Percentiles rank a stretch among this genome's conserved stretches.
Conservation (phyloP, 2,797 vertebrate genomes). For the Malurus splendens region DNA sequence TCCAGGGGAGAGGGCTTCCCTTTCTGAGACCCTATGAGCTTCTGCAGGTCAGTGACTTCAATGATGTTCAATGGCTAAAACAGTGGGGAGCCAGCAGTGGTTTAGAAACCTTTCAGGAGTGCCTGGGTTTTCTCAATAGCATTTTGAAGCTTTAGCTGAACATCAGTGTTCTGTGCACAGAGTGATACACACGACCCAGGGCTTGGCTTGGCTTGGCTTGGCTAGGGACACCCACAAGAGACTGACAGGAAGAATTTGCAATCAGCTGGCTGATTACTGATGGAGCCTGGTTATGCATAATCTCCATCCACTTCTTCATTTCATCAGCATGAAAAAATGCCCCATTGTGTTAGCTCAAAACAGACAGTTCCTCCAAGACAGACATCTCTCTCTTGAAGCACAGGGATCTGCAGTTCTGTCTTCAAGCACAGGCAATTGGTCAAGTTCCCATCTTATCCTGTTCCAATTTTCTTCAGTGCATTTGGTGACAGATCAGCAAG, state of each 20-base stretch:
- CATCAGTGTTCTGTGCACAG: not conserved
- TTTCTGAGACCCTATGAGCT: not conserved
- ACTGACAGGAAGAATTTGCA: not conserved
- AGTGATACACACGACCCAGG: not conserved
- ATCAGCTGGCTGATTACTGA: not conserved
- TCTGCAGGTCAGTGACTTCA: not conserved
- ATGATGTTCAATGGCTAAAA: not conserved
- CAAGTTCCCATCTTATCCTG: not conserved
- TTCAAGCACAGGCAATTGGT: not conserved
- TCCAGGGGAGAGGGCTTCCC: not conserved
- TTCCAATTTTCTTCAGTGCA: not conserved
- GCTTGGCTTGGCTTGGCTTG: not conserved
- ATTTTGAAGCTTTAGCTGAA: not conserved
- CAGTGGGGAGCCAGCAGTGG: not conserved
- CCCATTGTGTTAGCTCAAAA: not conserved
- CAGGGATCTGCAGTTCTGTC: not conserved
- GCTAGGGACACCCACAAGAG: not conserved
- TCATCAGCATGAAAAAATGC: not conserved
- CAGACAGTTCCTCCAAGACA: not conserved
- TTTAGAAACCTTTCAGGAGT: not conserved
- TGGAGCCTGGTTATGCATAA: not conserved
- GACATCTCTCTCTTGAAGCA: not conserved
- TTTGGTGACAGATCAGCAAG: not conserved
- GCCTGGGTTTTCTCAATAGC: not conserved
- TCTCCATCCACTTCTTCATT: not conserved